Conservation (phyloP, 2,888 invertebrate species). For the Eilema sororculum region DNA sequence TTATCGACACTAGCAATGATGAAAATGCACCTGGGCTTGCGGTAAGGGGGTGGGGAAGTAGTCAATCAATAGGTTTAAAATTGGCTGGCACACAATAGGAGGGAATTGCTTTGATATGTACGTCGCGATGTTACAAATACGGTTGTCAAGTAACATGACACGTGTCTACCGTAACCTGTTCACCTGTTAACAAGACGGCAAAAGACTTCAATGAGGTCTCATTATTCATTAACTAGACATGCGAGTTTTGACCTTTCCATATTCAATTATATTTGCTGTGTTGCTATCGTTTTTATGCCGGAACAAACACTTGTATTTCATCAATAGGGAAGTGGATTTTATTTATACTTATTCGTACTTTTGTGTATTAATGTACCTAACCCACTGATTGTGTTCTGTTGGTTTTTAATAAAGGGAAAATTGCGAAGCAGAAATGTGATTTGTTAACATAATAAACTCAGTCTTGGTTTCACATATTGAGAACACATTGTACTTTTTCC, state of each 20-base stretch:
- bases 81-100: conserved; percentile 60
- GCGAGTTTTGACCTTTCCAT: conserved; percentile 19
- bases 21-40: conserved; percentile 67
- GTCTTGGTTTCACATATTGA: no score
- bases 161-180: conserved; percentile 56
- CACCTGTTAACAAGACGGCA: conserved; percentile 59
- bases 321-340: conserved; percentile 1
- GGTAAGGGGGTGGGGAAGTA: conserved; percentile 56
- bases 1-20: conserved; percentile 51
- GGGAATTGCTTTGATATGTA: conserved; percentile 56
- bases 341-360: neutral
- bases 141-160: conserved; percentile 57
- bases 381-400: conserved; percentile 8
- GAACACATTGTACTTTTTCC: no score
- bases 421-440: neutral
- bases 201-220: conserved; percentile 33
- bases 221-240: conserved; percentile 46
- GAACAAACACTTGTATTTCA: conserved; percentile 4
- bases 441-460: no score
- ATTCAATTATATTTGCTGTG: conserved; percentile 28
- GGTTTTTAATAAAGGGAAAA: neutral
- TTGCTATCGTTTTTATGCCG: conserved; percentile 9
- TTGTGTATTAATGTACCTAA: neutral
- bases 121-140: conserved; percentile 46
- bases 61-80: conserved; percentile 75